phyloP scores from a whole-genome alignment of 2,888 invertebrate genomes.

The Polymixis flavicincta region DNA sequence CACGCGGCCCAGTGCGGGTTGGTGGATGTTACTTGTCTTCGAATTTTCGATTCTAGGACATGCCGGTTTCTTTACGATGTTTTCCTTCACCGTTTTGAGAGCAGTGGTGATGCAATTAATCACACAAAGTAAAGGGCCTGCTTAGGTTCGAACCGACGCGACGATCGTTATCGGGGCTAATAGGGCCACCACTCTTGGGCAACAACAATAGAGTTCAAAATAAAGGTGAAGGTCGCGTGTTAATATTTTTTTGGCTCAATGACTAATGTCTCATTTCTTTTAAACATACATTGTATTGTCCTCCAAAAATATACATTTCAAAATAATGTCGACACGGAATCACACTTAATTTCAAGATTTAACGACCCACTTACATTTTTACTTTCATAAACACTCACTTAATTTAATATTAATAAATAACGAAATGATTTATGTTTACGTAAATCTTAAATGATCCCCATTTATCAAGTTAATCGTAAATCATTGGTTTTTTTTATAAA shows the following conservation, averaged over 20 bases:
- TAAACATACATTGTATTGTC: slow-evolving; percentile 12
- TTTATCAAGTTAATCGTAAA: slow-evolving; percentile 43
- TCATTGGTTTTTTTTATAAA: slow-evolving; percentile 30
- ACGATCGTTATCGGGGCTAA: too few relatives aligned
- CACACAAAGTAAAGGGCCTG: too few relatives aligned
- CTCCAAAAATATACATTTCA: slow-evolving; percentile 36
- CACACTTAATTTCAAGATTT: slow-evolving; percentile 37
- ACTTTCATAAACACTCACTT: slow-evolving; percentile 55
- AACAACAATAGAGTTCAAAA: neutral
- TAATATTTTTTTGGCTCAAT: slow-evolving; percentile 1
- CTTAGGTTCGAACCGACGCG: too few relatives aligned
- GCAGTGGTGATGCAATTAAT: too few relatives aligned
- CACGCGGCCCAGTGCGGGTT: too few relatives aligned
- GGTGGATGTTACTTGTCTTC: neutral
- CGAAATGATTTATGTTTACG: slow-evolving; percentile 49
- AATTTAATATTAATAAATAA: slow-evolving; percentile 50
- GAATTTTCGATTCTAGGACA: too few relatives aligned
- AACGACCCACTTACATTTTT: slow-evolving; percentile 44
- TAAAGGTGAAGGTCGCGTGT: slow-evolving; percentile 39
- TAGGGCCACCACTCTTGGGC: neutral
- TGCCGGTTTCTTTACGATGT: neutral
- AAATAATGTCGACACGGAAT: slow-evolving; percentile 40
- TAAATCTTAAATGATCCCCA: slow-evolving; percentile 27
- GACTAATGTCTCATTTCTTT: slow-evolving; percentile 34
- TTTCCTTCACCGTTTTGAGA: neutral